phyloP scores from a whole-genome alignment of 2,113 vertebrate species.

The Ctenomys sociabilis region DNA sequence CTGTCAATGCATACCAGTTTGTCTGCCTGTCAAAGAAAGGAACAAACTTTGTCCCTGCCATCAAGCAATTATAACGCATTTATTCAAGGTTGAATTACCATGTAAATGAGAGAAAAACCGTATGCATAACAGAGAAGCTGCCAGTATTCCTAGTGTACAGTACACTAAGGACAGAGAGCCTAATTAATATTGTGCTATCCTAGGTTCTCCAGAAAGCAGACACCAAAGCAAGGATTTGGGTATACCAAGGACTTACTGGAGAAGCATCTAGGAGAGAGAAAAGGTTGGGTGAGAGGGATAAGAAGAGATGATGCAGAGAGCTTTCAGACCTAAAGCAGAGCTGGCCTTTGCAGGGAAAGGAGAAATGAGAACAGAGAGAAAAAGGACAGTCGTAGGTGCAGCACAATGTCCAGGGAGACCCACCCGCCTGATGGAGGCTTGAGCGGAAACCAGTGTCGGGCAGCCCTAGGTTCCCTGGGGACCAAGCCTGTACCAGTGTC shows the following conservation, averaged over 20 bases:
- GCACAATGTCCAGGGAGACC: background rate
- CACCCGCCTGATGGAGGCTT: background rate
- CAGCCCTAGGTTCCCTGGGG: background rate
- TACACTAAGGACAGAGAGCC: background rate
- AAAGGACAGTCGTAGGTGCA: background rate
- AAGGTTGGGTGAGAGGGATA: too few relatives aligned
- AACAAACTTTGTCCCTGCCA: background rate
- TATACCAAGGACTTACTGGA: background rate
- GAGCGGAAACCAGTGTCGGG: background rate
- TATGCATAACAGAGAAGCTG: background rate
- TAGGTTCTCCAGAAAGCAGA: background rate
- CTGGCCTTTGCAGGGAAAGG: background rate
- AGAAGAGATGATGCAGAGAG: background rate
- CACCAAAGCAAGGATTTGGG: background rate
- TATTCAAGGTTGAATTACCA: background rate
- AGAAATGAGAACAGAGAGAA: too few relatives aligned
- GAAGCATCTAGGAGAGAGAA: background rate
- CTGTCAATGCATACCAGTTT: background rate
- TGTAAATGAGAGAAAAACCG: background rate
- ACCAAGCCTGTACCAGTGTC: background rate
- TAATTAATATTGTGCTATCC: background rate
- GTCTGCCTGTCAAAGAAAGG: background rate
- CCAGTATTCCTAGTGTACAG: background rate
- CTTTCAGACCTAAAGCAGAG: background rate
- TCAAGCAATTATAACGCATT: background rate